Conservation (phyloP, 2,797 vertebrate genomes). For the Austrolebias charrua region DNA sequence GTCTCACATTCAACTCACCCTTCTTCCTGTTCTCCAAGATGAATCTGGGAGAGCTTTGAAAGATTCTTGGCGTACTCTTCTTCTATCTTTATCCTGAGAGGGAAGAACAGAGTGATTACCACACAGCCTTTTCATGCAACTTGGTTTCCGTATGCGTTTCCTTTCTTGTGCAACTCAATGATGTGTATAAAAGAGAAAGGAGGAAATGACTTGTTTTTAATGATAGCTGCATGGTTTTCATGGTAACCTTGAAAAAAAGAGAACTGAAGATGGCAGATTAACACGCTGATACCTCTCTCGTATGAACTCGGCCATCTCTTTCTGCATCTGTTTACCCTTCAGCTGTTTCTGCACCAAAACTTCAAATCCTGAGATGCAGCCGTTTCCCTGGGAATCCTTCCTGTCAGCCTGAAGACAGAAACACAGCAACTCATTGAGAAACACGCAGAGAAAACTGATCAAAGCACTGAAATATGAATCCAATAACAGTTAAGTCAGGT, state of each 20-base stretch:
- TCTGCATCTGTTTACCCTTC: conserved; percentile 98
- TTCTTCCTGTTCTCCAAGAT: conserved; percentile 92
- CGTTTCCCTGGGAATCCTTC: conserved; percentile 92
- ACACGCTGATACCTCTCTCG: conserved; percentile 86
- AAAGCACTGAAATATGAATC: conserved; percentile 20
- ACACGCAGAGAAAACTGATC: conserved; percentile 14
- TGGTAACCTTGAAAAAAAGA: conserved; percentile 40
- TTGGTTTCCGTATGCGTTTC: conserved; percentile 35
- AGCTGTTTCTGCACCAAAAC: conserved; percentile 95
- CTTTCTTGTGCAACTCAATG: conserved; percentile 52
- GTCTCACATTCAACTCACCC: conserved; percentile 82
- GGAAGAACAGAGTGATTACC: conserved; percentile 59
- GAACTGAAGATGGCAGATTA: background rate
- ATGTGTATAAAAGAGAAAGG: conserved; percentile 43
- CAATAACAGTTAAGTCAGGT: too few relatives aligned
- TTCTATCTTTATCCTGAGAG: conserved; percentile 95
- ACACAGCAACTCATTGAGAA: conserved; percentile 42
- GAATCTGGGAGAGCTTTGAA: conserved; percentile 94
- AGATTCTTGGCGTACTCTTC: conserved; percentile 98
- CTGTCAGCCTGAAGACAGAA: conserved; percentile 84
- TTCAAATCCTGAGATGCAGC: conserved; percentile 90
- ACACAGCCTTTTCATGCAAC: conserved; percentile 45
- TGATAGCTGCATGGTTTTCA: conserved; percentile 45
- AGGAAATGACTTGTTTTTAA: conserved; percentile 45
- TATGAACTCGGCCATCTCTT: conserved; percentile 97